Evolutionary conservation across 2,797 vertebrate genomes (phyloP).

Genomic region (Myoxocephalus aenaeus): DNA sequence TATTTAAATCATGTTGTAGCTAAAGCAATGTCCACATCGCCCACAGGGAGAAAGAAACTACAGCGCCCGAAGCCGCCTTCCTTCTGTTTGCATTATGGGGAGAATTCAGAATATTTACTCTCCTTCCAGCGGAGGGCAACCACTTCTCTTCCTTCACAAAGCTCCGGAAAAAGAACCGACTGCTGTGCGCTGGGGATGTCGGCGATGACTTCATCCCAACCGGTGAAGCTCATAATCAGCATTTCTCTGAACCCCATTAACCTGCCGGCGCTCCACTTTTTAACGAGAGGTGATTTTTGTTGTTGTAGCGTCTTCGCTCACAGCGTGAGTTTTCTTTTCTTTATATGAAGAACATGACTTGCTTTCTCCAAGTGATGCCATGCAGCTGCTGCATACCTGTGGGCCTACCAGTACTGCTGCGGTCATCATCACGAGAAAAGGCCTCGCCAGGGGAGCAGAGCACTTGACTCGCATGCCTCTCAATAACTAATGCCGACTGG

Average conservation of each 20-base stretch:
- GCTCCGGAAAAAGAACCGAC: background rate
- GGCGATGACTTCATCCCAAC: constrained; percentile 27
- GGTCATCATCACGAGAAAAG: no score
- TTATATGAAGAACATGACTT: background rate
- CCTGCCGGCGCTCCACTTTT: constrained; percentile 5
- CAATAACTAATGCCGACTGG: constrained; percentile 6
- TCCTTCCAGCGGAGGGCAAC: constrained; percentile 11
- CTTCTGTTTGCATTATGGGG: background rate
- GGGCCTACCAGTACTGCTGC: constrained; percentile 16
- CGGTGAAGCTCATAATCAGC: constrained; percentile 31
- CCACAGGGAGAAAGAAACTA: no score
- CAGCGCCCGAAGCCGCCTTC: background rate
- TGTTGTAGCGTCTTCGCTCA: constrained; percentile 20
- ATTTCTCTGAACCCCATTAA: constrained; percentile 17
- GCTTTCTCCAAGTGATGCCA: background rate
- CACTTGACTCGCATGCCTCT: constrained; percentile 32
- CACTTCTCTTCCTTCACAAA: background rate
- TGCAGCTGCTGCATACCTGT: constrained; percentile 38
- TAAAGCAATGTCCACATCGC: no score
- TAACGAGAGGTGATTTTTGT: constrained; percentile 6
- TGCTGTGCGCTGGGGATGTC: constrained; percentile 24
- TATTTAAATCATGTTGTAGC: background rate
- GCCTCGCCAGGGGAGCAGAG: constrained; percentile 51
- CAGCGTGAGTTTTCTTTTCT: background rate
- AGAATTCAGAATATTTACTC: constrained; percentile 4